Conservation (phyloP, 1,140 invertebrate genomes). For the Lasioglossum albipes region DNA sequence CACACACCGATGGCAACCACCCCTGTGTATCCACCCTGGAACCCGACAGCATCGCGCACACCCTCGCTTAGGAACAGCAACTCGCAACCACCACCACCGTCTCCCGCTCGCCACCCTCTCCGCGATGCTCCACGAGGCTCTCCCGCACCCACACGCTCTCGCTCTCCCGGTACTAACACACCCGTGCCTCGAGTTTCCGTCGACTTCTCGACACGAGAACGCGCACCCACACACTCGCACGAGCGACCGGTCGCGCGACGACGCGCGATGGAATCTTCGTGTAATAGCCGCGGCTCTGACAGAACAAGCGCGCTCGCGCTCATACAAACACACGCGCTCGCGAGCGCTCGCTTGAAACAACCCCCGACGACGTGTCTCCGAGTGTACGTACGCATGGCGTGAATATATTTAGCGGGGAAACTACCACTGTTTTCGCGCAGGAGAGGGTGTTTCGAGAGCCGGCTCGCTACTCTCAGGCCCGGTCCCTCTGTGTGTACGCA, state of each 20-base stretch:
- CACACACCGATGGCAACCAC: slow-evolving; percentile 65
- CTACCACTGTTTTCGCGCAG: slow-evolving; percentile 60
- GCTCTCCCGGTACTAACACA: neutral
- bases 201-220: neutral
- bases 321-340: neutral
- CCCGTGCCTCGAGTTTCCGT: neutral
- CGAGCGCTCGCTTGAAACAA: slow-evolving; percentile 19
- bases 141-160: neutral
- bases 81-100: slow-evolving; percentile 61
- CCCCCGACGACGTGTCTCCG: neutral
- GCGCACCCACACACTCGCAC: neutral
- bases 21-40: slow-evolving; percentile 49
- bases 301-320: neutral
- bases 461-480: slow-evolving; percentile 23
- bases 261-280: slow-evolving; percentile 38
- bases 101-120: slow-evolving; percentile 48
- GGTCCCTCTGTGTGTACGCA: slow-evolving; percentile 37
- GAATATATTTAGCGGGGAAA: slow-evolving; percentile 63
- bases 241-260: neutral
- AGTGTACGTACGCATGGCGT: slow-evolving; percentile 35
- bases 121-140: slow-evolving; percentile 11
- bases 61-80: slow-evolving; percentile 56
- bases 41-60: slow-evolving; percentile 54
- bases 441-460: slow-evolving; percentile 49
- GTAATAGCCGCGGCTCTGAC: slow-evolving; percentile 10